Base-by-base conservation (phyloP, 2,113 vertebrate species). In the Crocuta crocuta region DNA sequence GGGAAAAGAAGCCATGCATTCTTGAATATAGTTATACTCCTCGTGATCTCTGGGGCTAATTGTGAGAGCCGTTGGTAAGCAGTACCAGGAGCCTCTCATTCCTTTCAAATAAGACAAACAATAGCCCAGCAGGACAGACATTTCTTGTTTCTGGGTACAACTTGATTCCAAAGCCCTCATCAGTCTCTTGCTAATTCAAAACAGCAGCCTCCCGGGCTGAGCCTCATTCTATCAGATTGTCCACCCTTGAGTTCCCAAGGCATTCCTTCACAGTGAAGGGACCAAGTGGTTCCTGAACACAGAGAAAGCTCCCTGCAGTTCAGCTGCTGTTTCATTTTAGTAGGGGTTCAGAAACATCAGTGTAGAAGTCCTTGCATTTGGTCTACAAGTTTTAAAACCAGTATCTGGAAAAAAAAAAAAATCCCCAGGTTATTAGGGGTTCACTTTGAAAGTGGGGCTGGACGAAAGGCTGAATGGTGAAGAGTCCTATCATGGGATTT, bases 61-160 rank as follows among this genome's bases (percentile, higher is more conserved):
- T 98, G 98, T 98, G 97, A 97, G 91, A 68, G 92, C 58, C 86
- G 65, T 74, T 53, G 73, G 95, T 70, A 86, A 97, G 97, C 96
- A 74, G 99, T 99, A 98, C 98, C 99, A 99, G 98, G 39, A 98
- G 97, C 98, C 76, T 35, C 0, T 0, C 0, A 96, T 23, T 98
- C 98, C 96, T 99, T 98, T 98, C 98, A 98, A 19, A 89, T 55
- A 93, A 89, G 94, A 81, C 26, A 45, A 95, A 98, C 97, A 98
- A 98, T 94, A 95, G 97, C 96, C 35, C 45, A 0, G 0, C 28
- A 82, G 92, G 93, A 98, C 98, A 99, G 98, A 98, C 0, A 8
- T 76, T 97, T 97, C 97, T 98, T 99, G 97, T 98, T 98, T 96
- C 31, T 55, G 63, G 73, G 61, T 53, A 90, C 83, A 84, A 74